A percentile compares a stretch with the other conserved stretches of the same genome.
Evolutionary conservation across 2,113 vertebrate genomes (phyloP).

Genomic region (Lanius ludovicianus): DNA sequence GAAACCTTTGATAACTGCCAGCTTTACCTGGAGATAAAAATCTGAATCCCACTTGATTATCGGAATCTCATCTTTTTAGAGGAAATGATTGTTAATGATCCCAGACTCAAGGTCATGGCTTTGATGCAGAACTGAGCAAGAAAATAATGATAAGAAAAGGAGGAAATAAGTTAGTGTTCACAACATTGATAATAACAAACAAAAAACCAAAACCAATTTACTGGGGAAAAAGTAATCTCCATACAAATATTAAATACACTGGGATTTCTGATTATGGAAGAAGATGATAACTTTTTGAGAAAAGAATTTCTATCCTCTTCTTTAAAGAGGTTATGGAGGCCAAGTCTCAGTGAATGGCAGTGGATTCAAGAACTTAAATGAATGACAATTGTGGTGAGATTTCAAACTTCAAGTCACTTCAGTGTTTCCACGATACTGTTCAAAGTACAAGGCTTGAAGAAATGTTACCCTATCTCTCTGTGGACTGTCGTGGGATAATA

Average conservation of each 20-base stretch:
- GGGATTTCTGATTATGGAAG: neutral
- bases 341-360: neutral
- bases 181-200: neutral
- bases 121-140: neutral
- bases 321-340: neutral
- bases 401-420: neutral
- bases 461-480: neutral
- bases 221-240: neutral
- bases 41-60: neutral
- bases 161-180: neutral
- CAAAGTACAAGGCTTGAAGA: neutral
- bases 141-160: neutral
- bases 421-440: neutral
- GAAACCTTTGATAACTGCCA: neutral
- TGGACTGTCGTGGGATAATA: neutral
- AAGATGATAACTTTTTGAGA: neutral
- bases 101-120: neutral
- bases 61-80: neutral
- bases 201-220: neutral
- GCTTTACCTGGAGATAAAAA: neutral
- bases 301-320: neutral
- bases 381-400: neutral
- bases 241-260: neutral
- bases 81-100: neutral
- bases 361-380: neutral